Conservation (phyloP, 2,888 invertebrate genomes). For the Aromia moschata region DNA sequence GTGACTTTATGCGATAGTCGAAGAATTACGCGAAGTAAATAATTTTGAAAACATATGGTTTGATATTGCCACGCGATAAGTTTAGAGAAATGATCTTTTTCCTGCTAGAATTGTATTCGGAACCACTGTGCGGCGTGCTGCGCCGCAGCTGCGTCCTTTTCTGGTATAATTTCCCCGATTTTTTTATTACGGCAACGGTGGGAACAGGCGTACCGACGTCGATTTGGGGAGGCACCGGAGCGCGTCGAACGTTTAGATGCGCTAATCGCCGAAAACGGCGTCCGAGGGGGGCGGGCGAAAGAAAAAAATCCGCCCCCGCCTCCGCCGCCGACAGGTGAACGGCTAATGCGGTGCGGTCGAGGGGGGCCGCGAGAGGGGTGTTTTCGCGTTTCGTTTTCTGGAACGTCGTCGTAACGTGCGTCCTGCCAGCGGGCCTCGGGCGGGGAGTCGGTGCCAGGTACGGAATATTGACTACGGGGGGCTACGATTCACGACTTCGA, state of each 20-base stretch:
- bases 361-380: conserved; percentile 22
- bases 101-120: too few relatives aligned
- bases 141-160: not conserved
- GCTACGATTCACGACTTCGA: conserved; percentile 20
- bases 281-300: conserved; percentile 38
- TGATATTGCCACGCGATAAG: too few relatives aligned
- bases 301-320: conserved; percentile 25
- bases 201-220: conserved; percentile 29
- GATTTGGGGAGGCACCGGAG: conserved; percentile 38
- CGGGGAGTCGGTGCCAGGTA: conserved; percentile 56
- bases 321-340: too few relatives aligned
- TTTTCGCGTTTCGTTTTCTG: conserved; percentile 19
- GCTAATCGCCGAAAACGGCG: conserved; percentile 51
- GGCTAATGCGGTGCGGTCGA: too few relatives aligned
- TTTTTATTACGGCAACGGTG: conserved; percentile 26
- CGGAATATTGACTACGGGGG: conserved; percentile 57
- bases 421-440: conserved; percentile 38
- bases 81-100: too few relatives aligned
- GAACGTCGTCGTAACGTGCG: conserved; percentile 28
- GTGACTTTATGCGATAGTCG: too few relatives aligned
- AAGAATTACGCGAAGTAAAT: too few relatives aligned
- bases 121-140: too few relatives aligned
- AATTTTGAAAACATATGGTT: too few relatives aligned
- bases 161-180: conserved; percentile 1
- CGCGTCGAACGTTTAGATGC: conserved; percentile 53